These are phyloP conservation scores for Picathartes gymnocephalus DNA, from an alignment of 2,113 vertebrate species.

Conservation along the genomic window DNA sequence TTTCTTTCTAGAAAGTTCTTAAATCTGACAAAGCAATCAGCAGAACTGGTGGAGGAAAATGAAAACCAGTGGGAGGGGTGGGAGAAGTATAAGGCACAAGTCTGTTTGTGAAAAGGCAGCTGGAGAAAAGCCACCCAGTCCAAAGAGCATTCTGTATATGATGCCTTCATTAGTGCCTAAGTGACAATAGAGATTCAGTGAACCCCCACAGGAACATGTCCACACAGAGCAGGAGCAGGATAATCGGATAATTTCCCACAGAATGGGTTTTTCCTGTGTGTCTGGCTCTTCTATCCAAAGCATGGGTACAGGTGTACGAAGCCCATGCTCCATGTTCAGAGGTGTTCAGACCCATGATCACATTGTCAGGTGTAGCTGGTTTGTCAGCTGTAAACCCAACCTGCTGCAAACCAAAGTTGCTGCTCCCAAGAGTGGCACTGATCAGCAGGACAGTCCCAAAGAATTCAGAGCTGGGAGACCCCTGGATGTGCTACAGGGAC, in stretches of 20 bases:
- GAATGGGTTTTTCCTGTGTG: background rate
- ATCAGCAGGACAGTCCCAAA: background rate
- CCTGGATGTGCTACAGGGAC: background rate
- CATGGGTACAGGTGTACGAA: background rate
- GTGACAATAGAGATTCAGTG: background rate
- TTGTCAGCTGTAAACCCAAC: background rate
- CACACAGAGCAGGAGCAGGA: background rate
- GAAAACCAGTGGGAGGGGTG: background rate
- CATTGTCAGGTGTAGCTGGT: background rate
- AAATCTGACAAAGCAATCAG: background rate
- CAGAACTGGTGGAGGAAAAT: background rate
- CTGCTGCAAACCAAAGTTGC: background rate
- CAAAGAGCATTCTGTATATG: background rate
- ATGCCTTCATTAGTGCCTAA: background rate
- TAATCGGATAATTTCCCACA: background rate
- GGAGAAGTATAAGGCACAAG: background rate
- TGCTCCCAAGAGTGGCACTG: background rate
- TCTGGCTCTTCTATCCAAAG: background rate
- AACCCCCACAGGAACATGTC: background rate
- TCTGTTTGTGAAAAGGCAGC: background rate
- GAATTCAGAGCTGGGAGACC: background rate
- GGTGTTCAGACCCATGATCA: accelerated
- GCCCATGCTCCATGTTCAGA: background rate
- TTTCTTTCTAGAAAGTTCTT: slow-evolving; percentile 3
- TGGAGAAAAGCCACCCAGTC: background rate